Base-by-base conservation (phyloP, 1,140 invertebrate genomes). In the Antheraea mylitta region DNA sequence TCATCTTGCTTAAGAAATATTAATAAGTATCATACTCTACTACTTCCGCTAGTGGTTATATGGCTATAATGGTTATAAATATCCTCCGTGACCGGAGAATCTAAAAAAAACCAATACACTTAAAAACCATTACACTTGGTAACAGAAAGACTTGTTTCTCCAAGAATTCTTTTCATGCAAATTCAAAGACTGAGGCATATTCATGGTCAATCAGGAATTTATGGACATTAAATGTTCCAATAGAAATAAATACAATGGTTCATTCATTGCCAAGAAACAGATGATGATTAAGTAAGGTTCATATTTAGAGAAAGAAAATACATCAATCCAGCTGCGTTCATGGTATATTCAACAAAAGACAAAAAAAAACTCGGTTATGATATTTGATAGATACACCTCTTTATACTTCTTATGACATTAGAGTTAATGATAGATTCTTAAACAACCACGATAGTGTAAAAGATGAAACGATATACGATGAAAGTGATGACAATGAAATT, bases 191-290 rank as follows among this genome's bases (percentile, higher is more conserved):
- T 69, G 9, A 48, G 60, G 66, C 75, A 74, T 48, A 58, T 67
- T 64, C 45, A 71, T 62, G 71, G 69, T 63, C 66, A 71, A 37
- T 65, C 59, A 18, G 69, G 71, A 48, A 71, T 73, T 59, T 73
- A 76, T 45, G 74, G 71, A 3, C 71, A 76, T 71, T 76, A 42
- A 76, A 76, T 73, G 53, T 76, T 68, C 75, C 75, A 66, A 48
- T 74, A 7, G 19, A 58, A 59, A 64, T 76, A 48, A 53, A 76
- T 69, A 71, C 75, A 67, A 73, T 73, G 67, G 67, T 76, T 16
- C 66, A 42, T 18, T 48, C 53, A 69, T 60, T 76, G 18, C 72
- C 75, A 67, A 67, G 75, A 73, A 37, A 65, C 73, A n/a, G 6
- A 67, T 53, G 72, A 76, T 63, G 71, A 74, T 19, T 71, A 74